Percentiles rank a stretch among this genome's conserved stretches.
These are phyloP conservation scores for Genyomyrus donnyi DNA, from an alignment of 2,113 vertebrate genomes.

Conservation along the genomic window DNA sequence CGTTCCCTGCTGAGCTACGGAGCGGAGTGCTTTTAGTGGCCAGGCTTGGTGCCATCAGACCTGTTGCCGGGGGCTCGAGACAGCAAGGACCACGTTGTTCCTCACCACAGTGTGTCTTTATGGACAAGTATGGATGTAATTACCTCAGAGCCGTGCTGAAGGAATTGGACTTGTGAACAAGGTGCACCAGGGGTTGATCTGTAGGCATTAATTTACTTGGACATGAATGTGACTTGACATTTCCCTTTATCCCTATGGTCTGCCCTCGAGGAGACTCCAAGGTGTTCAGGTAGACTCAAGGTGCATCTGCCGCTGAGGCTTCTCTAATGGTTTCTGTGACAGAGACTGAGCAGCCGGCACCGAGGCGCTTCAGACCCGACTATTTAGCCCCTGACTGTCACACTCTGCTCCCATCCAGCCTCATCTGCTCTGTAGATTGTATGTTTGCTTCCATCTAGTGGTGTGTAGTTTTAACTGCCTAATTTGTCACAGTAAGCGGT, in stretches of 20 bases:
- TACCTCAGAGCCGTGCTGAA: neutral
- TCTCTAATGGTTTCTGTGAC: neutral
- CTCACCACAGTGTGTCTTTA: neutral
- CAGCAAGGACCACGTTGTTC: neutral
- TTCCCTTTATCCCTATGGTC: neutral
- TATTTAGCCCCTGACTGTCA: neutral
- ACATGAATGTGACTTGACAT: neutral
- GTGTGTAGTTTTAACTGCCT: neutral
- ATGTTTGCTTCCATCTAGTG: constrained; percentile 16
- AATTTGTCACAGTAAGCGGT: neutral
- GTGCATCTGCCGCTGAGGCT: neutral
- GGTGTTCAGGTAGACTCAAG: neutral
- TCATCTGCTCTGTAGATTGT: neutral
- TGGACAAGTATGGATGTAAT: neutral
- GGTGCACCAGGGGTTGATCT: neutral
- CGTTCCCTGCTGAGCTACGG: neutral
- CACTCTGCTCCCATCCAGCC: neutral
- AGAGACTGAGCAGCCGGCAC: neutral
- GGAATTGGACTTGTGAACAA: neutral
- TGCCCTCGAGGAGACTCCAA: neutral
- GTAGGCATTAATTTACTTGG: neutral
- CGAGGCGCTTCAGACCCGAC: neutral
- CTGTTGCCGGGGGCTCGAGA: neutral
- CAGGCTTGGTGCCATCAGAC: neutral
- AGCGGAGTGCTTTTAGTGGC: neutral